Conservation (phyloP, 53 echinoderm and acorn worm species). For the Glandiceps talaboti region DNA sequence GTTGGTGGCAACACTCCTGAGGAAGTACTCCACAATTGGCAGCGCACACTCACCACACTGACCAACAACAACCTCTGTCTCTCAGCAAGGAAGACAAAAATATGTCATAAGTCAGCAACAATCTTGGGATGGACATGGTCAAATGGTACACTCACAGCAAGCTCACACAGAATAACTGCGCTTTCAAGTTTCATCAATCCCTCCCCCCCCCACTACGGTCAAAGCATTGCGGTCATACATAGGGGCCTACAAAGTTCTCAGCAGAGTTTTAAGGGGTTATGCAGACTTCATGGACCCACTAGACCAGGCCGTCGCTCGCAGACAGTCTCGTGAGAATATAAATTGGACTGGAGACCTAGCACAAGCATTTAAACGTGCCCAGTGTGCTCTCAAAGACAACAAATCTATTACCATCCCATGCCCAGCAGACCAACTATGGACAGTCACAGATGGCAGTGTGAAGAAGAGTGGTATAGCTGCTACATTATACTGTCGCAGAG, state of each 20-base stretch:
- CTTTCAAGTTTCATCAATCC: conserved; percentile 18
- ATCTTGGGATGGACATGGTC: conserved; percentile 9
- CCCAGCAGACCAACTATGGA: too few species aligned
- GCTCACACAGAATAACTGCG: conserved; percentile 31
- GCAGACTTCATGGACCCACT: conserved; percentile 29
- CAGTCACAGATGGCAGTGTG: too few species aligned
- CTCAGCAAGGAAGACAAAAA: conserved; percentile 1
- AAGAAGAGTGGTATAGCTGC: too few species aligned
- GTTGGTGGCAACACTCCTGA: conserved; percentile 3
- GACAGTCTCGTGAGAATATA: conserved; percentile 22
- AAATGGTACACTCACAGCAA: conserved; percentile 5
- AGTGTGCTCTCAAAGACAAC: too few species aligned
- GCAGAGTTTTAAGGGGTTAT: conserved; percentile 15
- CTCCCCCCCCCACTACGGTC: conserved; percentile 15
- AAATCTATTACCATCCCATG: too few species aligned
- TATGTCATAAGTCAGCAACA: background rate
- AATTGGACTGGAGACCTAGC: too few species aligned
- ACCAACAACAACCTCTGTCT: conserved; percentile 1
- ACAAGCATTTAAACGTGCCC: too few species aligned
- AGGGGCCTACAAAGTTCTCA: conserved; percentile 31
- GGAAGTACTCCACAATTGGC: conserved; percentile 3
- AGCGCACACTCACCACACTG: conserved; percentile 1
- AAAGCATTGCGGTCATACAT: conserved; percentile 30
- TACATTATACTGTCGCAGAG: too few species aligned
- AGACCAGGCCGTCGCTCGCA: conserved; percentile 29